phyloP scores from a whole-genome alignment of 2,888 invertebrate genomes.

The Aethes cnicana region DNA sequence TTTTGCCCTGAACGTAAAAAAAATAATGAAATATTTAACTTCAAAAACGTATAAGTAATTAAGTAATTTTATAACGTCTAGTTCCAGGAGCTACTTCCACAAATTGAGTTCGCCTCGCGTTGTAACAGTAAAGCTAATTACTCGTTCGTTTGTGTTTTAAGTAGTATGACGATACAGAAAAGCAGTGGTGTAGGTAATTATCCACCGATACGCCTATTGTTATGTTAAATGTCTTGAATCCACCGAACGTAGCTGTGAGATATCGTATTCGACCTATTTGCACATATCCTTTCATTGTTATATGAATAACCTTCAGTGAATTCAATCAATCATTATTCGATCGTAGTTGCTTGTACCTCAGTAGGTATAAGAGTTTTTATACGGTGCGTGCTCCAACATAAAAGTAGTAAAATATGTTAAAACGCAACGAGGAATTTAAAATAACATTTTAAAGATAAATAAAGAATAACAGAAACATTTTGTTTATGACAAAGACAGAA shows the following conservation, averaged over 20 bases:
- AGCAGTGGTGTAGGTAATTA: constrained; percentile 3
- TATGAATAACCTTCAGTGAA: constrained; percentile 10
- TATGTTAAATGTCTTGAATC: neutral
- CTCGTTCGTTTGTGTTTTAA: neutral
- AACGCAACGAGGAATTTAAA: too few species aligned
- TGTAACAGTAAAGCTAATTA: neutral
- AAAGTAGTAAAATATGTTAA: too few species aligned
- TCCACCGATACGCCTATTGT: constrained; percentile 7
- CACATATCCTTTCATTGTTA: constrained; percentile 16
- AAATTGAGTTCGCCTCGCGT: too few species aligned
- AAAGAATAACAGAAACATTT: too few species aligned
- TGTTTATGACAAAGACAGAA: too few species aligned
- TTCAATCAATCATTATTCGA: constrained; percentile 15
- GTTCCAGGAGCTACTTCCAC: too few species aligned
- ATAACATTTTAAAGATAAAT: too few species aligned
- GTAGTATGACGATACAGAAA: constrained; percentile 2
- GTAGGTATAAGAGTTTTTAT: neutral
- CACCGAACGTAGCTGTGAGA: neutral
- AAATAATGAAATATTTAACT: too few species aligned
- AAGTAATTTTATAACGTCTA: too few species aligned
- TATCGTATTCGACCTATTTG: constrained; percentile 12
- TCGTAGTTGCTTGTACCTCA: neutral
- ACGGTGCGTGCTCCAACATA: too few species aligned
- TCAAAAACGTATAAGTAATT: too few species aligned
- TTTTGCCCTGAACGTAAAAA: too few species aligned